A percentile compares a stretch with the other conserved stretches of the same genome.
Conservation (phyloP, 1,140 invertebrate species). For the Sitobion miscanthi region DNA sequence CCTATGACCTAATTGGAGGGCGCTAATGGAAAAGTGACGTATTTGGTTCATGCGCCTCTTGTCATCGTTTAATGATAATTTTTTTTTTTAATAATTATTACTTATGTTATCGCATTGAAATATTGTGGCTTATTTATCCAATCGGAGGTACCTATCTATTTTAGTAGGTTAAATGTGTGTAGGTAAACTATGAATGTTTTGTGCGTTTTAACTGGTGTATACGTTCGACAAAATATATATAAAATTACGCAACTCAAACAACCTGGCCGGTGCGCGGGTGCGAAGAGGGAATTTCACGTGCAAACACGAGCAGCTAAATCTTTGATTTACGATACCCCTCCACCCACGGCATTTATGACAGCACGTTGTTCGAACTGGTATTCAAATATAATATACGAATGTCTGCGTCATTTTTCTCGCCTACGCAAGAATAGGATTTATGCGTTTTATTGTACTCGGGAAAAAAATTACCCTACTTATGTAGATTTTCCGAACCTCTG, state of each 20-base stretch:
- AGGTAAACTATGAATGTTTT: background rate
- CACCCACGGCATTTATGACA: background rate
- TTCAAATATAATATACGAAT: background rate
- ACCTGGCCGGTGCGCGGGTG: background rate
- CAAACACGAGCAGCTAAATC: background rate
- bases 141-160: background rate
- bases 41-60: background rate
- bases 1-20: background rate
- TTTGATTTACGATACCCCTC: constrained; percentile 1
- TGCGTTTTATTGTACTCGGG: background rate
- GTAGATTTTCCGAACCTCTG: background rate
- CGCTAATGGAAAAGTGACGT: constrained; percentile 26
- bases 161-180: background rate
- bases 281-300: background rate
- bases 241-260: background rate
- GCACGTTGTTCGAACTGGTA: background rate
- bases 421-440: background rate
- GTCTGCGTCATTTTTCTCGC: constrained; percentile 6
- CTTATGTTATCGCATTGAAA: background rate
- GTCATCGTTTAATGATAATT: constrained; percentile 1
- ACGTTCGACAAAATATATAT: background rate
- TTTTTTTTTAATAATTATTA: background rate
- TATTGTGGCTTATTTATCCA: background rate
- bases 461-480: background rate
- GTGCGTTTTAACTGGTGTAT: background rate